Evolutionary conservation across 1,140 invertebrate species (phyloP), one percentile per base, ranked within the genome.

Genomic region (Formica exsecta): DNA sequence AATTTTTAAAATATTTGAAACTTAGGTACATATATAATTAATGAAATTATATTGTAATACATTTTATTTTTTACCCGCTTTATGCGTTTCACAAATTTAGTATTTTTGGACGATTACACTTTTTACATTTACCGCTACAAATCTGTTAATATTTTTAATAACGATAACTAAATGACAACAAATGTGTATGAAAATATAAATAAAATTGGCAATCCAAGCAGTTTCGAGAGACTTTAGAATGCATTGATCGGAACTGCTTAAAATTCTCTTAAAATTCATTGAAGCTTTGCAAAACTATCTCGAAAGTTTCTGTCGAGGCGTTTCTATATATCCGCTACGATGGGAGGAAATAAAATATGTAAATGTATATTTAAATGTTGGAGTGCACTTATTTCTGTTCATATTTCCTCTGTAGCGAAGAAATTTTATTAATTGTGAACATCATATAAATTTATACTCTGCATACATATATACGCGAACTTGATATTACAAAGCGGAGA

Each of bases 221-320:
- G 68, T 44, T 83, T 83, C 19, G 41, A 36, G 29, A 61, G 11
- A 41, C 77, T 70, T 80, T 41, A 16, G 32, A 41, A 36, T 48
- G 73, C 44, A 25, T 19, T n/a, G 25, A 7, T 73, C 54, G 38
- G 41, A 83, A n/a, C 54, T 66, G 66, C 59, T 44, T 44, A 44
- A 44, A 44, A 25, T 73, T 83, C 66, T 73, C 79, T 73, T 73
- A 83, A 73, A 62, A 83, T 73, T 83, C 38, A 83, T 83, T 73
- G 79, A 83, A 83, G 54, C 68, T 83, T 61, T n/a, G 25, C 38
- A 25, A 73, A 73, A 83, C 54, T 83, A 48, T 61, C 19, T 19
- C 36, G 22, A 73, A 73, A 83, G 38, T 73, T 83, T 44, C 65
- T 25, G 19, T 13, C 54, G 57, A 83, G 54, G 38, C 25, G 68